Base-by-base conservation (phyloP, 2,797 vertebrate species). In the Sebastes miniatus region DNA sequence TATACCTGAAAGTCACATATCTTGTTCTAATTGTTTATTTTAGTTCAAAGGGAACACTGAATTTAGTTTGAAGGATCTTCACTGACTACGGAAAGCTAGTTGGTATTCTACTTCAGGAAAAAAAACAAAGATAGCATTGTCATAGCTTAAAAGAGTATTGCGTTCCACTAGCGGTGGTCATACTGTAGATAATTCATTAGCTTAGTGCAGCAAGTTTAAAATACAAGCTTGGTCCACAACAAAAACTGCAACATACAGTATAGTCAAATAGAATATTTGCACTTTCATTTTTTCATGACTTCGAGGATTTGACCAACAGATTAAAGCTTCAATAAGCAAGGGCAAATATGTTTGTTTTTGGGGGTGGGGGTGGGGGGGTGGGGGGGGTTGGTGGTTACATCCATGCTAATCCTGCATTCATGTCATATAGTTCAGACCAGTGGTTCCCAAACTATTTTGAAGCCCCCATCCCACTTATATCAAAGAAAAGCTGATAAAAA, bases 301-400 rank as follows among this genome's bases (percentile, higher is more conserved):
- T 39, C 2, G 2, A 27, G 22, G 1, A 8, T 74, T 36, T 25
- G 8, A 47, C 36, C 14, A 22, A 65, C 16, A 57, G 4, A 56
- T 11, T 5, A 43, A 2, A 27, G 3, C n/a, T 0, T 9, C 16
- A n/a, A n/a, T 62, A 63, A 39, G 22, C 34, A 8, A n/a, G 1
- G 4, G 32, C 6, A n/a, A 8, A 36, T 39, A 4, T 6, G 12
- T 0, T 2, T 12, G 0, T 11, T 34, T 13, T 3, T 22, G 6
- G 6, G 29, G 29, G 29, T 7, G 6, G 3, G 3, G 8, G 9
- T 22, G 6, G 6, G 29, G 29, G 29, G 29, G 6, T 2, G 3
- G 8, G 9, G 34, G 0, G 11, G 25, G 25, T 25, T 25, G 25
- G 25, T 25, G 25, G 4, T 52, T 32, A 34, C 10, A 22, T 24